phyloP scores from a whole-genome alignment of 2,113 vertebrate genomes.

The Falcunculus frontatus region DNA sequence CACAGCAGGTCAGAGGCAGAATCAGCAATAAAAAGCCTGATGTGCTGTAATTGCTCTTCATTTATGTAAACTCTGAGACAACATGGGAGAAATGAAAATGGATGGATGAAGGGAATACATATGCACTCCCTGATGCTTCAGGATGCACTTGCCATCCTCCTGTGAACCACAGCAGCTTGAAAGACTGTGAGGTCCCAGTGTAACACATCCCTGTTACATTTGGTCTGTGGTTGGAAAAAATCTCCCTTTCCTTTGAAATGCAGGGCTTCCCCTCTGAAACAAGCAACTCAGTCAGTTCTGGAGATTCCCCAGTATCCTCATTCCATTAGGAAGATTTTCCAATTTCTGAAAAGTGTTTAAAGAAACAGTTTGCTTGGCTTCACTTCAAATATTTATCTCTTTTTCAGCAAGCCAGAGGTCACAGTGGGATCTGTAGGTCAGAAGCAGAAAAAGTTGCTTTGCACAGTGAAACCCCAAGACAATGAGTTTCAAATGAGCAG shows the following conservation, averaged over 20 bases:
- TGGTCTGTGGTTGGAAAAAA: slow-evolving; percentile 16
- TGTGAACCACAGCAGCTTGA: background rate
- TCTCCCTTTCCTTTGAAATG: slow-evolving; percentile 15
- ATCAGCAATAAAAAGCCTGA: background rate
- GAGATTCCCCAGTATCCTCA: background rate
- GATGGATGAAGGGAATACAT: fast-evolving
- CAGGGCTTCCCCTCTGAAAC: slow-evolving; percentile 29
- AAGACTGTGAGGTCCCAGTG: background rate
- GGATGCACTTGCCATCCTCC: background rate
- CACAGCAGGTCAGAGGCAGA: background rate
- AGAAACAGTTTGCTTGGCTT: slow-evolving; percentile 68
- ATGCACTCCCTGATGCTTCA: background rate
- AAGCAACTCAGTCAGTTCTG: background rate
- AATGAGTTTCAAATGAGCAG: background rate
- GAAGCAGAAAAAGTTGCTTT: slow-evolving; percentile 29
- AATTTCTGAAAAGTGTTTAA: slow-evolving; percentile 52
- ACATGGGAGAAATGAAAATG: background rate
- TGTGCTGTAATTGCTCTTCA: background rate
- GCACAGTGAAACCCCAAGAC: background rate
- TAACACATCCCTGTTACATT: slow-evolving; percentile 5
- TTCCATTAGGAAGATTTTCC: background rate
- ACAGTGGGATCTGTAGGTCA: slow-evolving; percentile 24
- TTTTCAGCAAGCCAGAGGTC: slow-evolving; percentile 55
- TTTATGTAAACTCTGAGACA: background rate
- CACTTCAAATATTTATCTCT: slow-evolving; percentile 62